A percentile compares a stretch with the other conserved stretches of the same genome.
Evolutionary conservation across 2,113 vertebrate species (phyloP).

Genomic region (Cnemophilus loriae): DNA sequence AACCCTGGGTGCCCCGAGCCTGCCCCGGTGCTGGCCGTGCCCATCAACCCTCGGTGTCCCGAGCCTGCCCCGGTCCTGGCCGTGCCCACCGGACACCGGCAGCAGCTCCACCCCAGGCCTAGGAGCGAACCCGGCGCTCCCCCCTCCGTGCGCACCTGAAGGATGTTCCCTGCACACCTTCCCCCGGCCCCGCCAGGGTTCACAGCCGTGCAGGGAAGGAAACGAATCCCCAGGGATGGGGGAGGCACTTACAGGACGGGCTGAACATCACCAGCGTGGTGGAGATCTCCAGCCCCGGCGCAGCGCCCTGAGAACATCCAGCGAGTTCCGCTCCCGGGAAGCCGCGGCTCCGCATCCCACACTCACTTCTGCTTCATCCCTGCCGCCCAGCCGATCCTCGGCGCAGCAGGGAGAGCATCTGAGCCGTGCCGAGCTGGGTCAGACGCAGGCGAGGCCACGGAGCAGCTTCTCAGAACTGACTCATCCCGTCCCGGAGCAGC

Average conservation of each 20-base stretch:
- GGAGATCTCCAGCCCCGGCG: background rate
- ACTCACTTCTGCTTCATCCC: background rate
- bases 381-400: background rate
- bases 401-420: background rate
- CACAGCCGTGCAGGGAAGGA: background rate
- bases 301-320: background rate
- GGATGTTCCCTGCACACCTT: rapidly evolving
- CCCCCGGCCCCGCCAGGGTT: background rate
- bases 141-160: rapidly evolving
- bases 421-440: background rate
- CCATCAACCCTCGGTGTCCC: background rate
- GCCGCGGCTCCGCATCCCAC: constrained; percentile 19
- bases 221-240: rapidly evolving
- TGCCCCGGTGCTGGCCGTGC: background rate
- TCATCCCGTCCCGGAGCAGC: background rate
- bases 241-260: constrained; percentile 14
- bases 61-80: rapidly evolving
- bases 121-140: rapidly evolving
- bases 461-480: background rate
- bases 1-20: background rate
- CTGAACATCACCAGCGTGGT: background rate
- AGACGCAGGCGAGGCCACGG: rapidly evolving
- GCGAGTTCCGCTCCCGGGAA: background rate
- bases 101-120: background rate
- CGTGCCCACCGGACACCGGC: rapidly evolving